phyloP scores from a whole-genome alignment of 1,140 invertebrate genomes.

The Leptinotarsa defecta region DNA sequence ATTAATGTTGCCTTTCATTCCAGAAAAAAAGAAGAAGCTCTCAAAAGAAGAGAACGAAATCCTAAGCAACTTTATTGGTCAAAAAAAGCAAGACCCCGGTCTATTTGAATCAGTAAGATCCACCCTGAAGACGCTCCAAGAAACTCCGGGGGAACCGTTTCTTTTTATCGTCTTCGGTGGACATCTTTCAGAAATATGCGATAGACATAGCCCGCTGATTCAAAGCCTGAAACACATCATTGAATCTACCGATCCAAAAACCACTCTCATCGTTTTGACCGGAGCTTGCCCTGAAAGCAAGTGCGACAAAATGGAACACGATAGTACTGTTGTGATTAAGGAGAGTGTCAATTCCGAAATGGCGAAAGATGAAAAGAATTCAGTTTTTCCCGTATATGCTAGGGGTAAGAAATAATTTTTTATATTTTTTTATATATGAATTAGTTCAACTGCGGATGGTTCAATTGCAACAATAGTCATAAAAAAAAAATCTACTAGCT shows the following conservation, averaged over 20 bases:
- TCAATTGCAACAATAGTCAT: too few species aligned
- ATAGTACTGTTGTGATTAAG: background rate
- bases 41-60: constrained; percentile 29
- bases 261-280: constrained; percentile 42
- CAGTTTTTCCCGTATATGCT: constrained; percentile 29
- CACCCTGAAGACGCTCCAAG: constrained; percentile 33
- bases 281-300: constrained; percentile 35
- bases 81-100: constrained; percentile 34
- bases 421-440: background rate
- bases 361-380: background rate
- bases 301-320: background rate
- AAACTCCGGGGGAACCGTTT: constrained; percentile 33
- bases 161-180: constrained; percentile 46
- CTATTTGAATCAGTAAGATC: constrained; percentile 40
- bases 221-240: constrained; percentile 46
- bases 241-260: constrained; percentile 38
- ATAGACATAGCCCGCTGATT: constrained; percentile 38
- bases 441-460: too few species aligned
- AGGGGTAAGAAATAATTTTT: constrained; percentile 20
- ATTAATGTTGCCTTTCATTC: background rate
- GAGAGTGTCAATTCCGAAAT: background rate
- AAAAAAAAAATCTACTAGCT: too few species aligned
- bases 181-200: constrained; percentile 36
- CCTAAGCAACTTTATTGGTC: constrained; percentile 30
- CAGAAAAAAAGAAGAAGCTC: constrained; percentile 22